Evolutionary conservation across 2,888 invertebrate genomes (phyloP), one percentile per base, ranked within the genome.

Genomic region (Siphlonurus alternatus): DNA sequence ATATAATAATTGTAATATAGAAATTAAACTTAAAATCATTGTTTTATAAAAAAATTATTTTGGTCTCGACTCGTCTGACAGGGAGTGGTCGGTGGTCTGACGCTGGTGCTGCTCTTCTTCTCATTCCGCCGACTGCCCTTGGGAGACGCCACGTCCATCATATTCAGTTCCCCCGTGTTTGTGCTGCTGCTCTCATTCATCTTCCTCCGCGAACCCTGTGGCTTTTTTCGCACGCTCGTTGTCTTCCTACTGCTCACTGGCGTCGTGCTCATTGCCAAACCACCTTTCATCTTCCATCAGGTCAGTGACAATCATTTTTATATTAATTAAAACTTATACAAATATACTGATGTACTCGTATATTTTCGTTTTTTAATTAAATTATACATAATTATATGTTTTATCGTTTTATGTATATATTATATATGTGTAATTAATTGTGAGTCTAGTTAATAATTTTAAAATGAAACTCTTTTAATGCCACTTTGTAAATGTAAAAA

Each of bases 61-160:
- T n/a, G n/a, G n/a, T n/a, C n/a, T n/a, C n/a, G n/a, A n/a, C n/a
- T n/a, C n/a, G n/a, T n/a, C n/a, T n/a, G n/a, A 56, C 68, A 78
- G 76, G 78, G 78, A 23, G 54, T 77, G 24, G 76, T 78, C 15
- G 78, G 78, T 7, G 78, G 78, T 56, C 70, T 75, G 63, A 78
- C 77, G 0, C 68, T 78, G 19, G 75, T 76, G 1, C 69, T 78
- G 23, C 70, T 78, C 53, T 78, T 77, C 69, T 77, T 76, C 66
- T 76, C 77, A 61, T 78, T 78, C 68, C 71, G 77, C 61, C 74
- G 75, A 61, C 70, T 78, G 64, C 78, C 78, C n/a, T 68, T 78
- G 59, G 78, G 78, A 7, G 78, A 78, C 70, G 77, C 78, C n/a
- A 77, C 78, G 2, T 76, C 78, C 1, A 78, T 78, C 53, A 77